Base-by-base conservation (phyloP, 2,797 vertebrate species). In the Characodon lateralis region DNA sequence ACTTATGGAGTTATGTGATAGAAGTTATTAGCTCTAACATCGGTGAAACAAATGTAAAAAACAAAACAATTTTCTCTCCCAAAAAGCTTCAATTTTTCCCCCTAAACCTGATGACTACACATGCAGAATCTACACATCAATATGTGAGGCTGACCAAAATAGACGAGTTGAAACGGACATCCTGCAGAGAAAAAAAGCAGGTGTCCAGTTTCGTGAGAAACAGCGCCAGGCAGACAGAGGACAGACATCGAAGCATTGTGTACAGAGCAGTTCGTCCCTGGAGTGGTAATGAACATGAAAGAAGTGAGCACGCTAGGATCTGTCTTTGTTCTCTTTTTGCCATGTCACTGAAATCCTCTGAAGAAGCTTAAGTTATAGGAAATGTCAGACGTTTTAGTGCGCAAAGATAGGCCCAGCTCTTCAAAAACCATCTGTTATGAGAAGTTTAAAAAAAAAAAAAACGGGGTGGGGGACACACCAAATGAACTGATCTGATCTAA, bases 331-430 rank as follows among this genome's bases (percentile, higher is more conserved):
- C 70, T 55, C 50, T 20, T 50, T 26, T 10, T 6, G 35, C 78
- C 76, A 43, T 10, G 41, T 77, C 83, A 84, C 75, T 39, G 70
- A 24, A 53, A 80, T 87, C 78, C 92, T 88, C 88, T 91, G 88
- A 90, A 92, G 39, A 41, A 66, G 35, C 20, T 83, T 12, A 78
- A 58, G 70, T 79, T 78, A 77, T 72, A 88, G 80, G 79, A 91
- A 89, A 86, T 76, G 79, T 87, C 89, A 72, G 41, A 81, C 18
- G 1, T 59, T 73, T 71, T 14, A 43, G 35, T 5, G 63, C 20
- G 3, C 35, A 73, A 46, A 43, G 41, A 61, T 18, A 35, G 31
- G 46, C 48, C 46, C 20, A 39, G 31, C 24, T 41, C 6, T 41
- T 56, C 51, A 72, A 24, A 24, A 13, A 2, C 31, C n/a, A 55